phyloP scores from a whole-genome alignment of 2,797 vertebrate genomes.

The Atherinosoma microstoma region DNA sequence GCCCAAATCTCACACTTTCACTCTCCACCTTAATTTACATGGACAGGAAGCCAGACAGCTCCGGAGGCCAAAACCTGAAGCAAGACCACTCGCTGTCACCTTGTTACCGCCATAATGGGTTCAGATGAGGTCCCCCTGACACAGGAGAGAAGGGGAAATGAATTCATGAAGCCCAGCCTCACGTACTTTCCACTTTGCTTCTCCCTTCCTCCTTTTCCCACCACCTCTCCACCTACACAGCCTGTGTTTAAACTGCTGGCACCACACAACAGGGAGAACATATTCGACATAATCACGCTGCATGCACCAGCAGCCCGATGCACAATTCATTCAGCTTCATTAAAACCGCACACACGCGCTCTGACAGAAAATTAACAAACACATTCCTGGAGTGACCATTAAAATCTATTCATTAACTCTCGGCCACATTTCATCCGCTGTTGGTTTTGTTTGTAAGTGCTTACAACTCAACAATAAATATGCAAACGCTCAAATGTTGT shows the following conservation, averaged over 20 bases:
- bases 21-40: conserved; percentile 75
- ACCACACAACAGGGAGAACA: conserved; percentile 37
- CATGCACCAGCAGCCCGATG: conserved; percentile 48
- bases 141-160: conserved; percentile 53
- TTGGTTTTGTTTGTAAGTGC: conserved; percentile 57
- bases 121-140: conserved; percentile 68
- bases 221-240: conserved; percentile 26
- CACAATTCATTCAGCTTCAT: conserved; percentile 66
- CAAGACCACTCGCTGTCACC: conserved; percentile 74
- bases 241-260: conserved; percentile 46
- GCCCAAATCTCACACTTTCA: conserved; percentile 55
- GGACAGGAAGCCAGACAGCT: conserved; percentile 73
- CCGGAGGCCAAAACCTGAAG: conserved; percentile 58
- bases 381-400: conserved; percentile 60
- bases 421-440: conserved; percentile 50
- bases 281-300: conserved; percentile 48
- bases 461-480: conserved; percentile 58
- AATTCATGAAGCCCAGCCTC: conserved; percentile 52
- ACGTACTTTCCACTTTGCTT: conserved; percentile 48
- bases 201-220: conserved; percentile 33
- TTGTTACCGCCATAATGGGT: conserved; percentile 76
- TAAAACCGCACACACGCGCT: conserved; percentile 28
- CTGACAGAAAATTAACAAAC: conserved; percentile 62
- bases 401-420: conserved; percentile 66
- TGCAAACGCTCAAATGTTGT: conserved; percentile 42